These are phyloP conservation scores for Ethmia dodecea DNA, from an alignment of 2,888 invertebrate species.

Conservation along the genomic window DNA sequence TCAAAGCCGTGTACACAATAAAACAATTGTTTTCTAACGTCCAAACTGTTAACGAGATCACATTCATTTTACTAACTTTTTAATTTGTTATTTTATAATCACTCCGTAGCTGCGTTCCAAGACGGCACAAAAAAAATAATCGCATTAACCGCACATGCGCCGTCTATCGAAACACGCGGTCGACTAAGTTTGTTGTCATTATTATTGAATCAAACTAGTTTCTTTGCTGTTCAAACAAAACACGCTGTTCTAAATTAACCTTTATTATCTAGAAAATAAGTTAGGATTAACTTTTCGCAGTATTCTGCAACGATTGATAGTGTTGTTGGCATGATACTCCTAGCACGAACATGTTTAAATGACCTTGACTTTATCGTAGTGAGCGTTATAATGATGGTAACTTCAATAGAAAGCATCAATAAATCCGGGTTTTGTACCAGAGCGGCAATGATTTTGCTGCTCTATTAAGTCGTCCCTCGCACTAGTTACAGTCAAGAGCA, in stretches of 20 bases:
- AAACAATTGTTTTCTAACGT: constrained; percentile 65
- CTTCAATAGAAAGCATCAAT: too few relatives aligned
- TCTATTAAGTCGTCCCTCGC: too few relatives aligned
- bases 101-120: too few relatives aligned
- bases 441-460: too few relatives aligned
- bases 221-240: neutral
- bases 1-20: constrained; percentile 52
- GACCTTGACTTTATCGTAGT: constrained; percentile 3
- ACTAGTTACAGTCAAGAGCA: too few relatives aligned
- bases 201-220: neutral
- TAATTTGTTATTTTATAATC: neutral
- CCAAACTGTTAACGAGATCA: constrained; percentile 57
- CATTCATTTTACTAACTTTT: constrained; percentile 43
- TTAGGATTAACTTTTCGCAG: neutral
- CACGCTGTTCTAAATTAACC: neutral
- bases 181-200: constrained; percentile 12
- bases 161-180: neutral
- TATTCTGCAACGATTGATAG: neutral
- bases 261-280: too few relatives aligned
- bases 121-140: too few relatives aligned
- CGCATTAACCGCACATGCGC: too few relatives aligned
- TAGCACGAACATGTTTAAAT: constrained; percentile 2
- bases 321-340: neutral
- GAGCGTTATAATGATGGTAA: too few relatives aligned
- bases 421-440: too few relatives aligned